Conservation (phyloP, 1,140 invertebrate genomes). For the Glomeris maerens region DNA sequence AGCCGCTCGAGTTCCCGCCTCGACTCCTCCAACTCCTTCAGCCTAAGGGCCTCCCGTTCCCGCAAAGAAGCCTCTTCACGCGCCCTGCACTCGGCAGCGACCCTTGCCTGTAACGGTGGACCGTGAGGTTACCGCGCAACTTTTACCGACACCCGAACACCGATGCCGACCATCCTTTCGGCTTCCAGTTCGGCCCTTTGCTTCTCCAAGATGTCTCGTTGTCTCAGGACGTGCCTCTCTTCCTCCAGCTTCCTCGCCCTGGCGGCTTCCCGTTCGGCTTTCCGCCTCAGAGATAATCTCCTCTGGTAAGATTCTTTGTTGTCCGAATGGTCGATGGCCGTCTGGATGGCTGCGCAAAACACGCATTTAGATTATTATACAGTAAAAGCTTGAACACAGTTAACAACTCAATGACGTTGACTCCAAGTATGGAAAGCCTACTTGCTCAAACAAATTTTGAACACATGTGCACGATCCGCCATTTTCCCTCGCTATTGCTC, state of each 20-base stretch:
- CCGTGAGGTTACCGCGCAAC: neutral
- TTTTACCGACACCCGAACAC: neutral
- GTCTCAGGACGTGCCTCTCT: conserved; percentile 15
- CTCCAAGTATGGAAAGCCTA: no score
- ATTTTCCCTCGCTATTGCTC: no score
- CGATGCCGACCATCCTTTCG: conserved; percentile 24
- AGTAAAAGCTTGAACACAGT: no score
- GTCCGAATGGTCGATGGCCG: conserved; percentile 48
- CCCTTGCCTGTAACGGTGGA: conserved; percentile 36
- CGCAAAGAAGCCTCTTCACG: conserved; percentile 48
- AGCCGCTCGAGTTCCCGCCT: conserved; percentile 48
- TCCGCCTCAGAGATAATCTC: conserved; percentile 37
- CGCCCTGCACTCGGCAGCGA: conserved; percentile 48
- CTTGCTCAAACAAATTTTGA: no score
- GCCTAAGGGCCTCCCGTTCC: conserved; percentile 50
- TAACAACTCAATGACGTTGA: no score
- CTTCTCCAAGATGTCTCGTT: conserved; percentile 17
- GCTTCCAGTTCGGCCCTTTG: conserved; percentile 34
- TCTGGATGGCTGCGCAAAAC: conserved; percentile 40
- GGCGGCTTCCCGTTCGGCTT: conserved; percentile 23
- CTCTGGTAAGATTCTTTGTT: conserved; percentile 48
- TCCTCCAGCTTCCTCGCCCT: conserved; percentile 18
- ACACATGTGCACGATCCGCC: no score
- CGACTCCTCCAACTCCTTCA: conserved; percentile 53
- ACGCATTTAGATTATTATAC: no score